A percentile compares a stretch with the other conserved stretches of the same genome.
These are phyloP conservation scores for Catocala fraxini DNA, from an alignment of 2,888 invertebrate species.

Conservation along the genomic window DNA sequence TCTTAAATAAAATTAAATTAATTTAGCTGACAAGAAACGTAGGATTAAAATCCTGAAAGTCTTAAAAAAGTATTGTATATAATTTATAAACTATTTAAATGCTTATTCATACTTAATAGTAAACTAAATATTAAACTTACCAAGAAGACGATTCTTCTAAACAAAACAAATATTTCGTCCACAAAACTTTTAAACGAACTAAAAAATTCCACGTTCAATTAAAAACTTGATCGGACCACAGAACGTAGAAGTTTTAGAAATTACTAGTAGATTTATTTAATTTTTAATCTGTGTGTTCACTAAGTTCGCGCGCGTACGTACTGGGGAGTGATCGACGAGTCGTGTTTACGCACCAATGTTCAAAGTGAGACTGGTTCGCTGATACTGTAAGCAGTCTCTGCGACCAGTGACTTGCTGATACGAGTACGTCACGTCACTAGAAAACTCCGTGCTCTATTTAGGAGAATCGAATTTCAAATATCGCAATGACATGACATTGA, in stretches of 20 bases:
- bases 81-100: too few species aligned
- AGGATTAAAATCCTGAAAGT: too few species aligned
- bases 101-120: too few species aligned
- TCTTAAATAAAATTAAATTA: too few species aligned
- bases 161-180: slow-evolving; percentile 28
- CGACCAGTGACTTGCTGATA: slow-evolving; percentile 31
- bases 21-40: too few species aligned
- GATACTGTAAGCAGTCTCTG: slow-evolving; percentile 22
- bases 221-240: slow-evolving; percentile 29
- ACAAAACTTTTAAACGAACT: slow-evolving; percentile 38
- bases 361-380: slow-evolving; percentile 52
- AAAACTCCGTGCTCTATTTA: slow-evolving; percentile 16
- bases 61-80: too few species aligned
- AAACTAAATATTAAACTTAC: slow-evolving; percentile 39
- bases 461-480: slow-evolving; percentile 1
- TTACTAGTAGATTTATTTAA: slow-evolving; percentile 6
- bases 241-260: slow-evolving; percentile 20
- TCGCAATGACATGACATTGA: background rate
- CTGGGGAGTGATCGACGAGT: slow-evolving; percentile 32
- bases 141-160: slow-evolving; percentile 25
- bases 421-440: slow-evolving; percentile 24
- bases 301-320: slow-evolving; percentile 47
- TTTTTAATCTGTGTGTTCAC: slow-evolving; percentile 28
- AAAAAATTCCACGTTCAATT: slow-evolving; percentile 27
- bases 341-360: slow-evolving; percentile 55